Evolutionary conservation across 2,113 vertebrate genomes (phyloP).

Genomic region (Beaufortia kweichowensis): DNA sequence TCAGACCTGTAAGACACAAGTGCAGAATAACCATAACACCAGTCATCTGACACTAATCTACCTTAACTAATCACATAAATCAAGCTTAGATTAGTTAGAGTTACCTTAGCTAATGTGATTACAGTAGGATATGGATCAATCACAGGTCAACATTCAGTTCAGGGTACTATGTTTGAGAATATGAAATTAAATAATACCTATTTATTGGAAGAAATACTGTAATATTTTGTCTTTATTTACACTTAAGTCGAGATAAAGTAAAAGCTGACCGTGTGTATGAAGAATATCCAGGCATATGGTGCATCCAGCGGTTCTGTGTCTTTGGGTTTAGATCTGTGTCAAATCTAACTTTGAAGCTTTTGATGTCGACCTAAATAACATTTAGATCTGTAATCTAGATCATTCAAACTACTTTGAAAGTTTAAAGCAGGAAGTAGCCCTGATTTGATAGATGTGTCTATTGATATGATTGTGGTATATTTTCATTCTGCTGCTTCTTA

Average conservation of each 20-base stretch:
- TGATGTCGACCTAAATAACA: slow-evolving; percentile 55
- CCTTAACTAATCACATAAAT: slow-evolving; percentile 16
- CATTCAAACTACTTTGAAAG: slow-evolving; percentile 52
- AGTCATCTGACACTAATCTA: background rate
- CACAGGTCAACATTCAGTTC: background rate
- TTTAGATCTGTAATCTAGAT: slow-evolving; percentile 36
- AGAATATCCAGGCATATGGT: slow-evolving; percentile 35
- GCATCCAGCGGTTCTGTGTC: slow-evolving; percentile 37
- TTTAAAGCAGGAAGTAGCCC: slow-evolving; percentile 16
- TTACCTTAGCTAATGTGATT: background rate
- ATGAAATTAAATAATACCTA: no score
- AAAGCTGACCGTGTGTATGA: no score
- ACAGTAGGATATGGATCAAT: background rate
- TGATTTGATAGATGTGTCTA: background rate
- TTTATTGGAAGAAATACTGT: no score
- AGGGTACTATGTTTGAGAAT: no score
- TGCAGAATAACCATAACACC: background rate
- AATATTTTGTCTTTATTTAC: background rate
- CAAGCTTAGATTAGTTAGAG: no score
- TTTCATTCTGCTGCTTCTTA: no score
- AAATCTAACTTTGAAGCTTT: slow-evolving; percentile 39
- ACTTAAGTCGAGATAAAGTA: no score
- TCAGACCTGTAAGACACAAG: background rate
- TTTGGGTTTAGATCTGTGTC: slow-evolving; percentile 50
- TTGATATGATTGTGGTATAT: background rate